Conservation (phyloP, 2,888 invertebrate genomes). For the Diaperis boleti region DNA sequence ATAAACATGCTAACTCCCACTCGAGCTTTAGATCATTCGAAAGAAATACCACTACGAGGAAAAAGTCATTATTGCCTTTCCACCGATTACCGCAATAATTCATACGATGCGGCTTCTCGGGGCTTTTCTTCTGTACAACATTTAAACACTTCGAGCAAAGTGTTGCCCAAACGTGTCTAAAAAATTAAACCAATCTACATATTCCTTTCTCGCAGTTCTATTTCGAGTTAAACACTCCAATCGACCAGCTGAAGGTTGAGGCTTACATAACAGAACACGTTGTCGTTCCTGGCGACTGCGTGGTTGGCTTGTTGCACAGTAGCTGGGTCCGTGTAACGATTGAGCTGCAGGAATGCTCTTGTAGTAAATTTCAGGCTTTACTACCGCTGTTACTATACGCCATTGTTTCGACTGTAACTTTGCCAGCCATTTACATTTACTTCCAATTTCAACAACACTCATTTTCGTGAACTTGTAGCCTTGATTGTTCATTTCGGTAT, state of each 20-base stretch:
- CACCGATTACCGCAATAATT: not conserved
- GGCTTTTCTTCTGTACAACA: slow-evolving; percentile 25
- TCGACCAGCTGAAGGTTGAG: slow-evolving; percentile 38
- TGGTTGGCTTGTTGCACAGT: slow-evolving; percentile 51
- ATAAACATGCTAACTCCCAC: slow-evolving; percentile 50
- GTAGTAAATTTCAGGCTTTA: slow-evolving; percentile 54
- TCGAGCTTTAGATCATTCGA: slow-evolving; percentile 12
- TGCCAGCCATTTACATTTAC: slow-evolving; percentile 28
- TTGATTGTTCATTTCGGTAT: slow-evolving; percentile 5
- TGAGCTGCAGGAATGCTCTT: slow-evolving; percentile 56
- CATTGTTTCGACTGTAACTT: slow-evolving; percentile 38
- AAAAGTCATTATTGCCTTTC: slow-evolving; percentile 3
- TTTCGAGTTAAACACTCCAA: slow-evolving; percentile 49
- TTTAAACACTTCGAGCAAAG: not conserved
- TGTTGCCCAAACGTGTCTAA: slow-evolving; percentile 43
- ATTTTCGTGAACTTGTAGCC: slow-evolving; percentile 14
- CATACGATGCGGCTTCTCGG: slow-evolving; percentile 24
- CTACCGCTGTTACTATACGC: slow-evolving; percentile 50
- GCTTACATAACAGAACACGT: slow-evolving; percentile 45
- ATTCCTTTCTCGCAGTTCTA: slow-evolving; percentile 51
- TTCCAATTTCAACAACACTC: slow-evolving; percentile 18
- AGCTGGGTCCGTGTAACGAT: slow-evolving; percentile 55
- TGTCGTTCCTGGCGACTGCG: slow-evolving; percentile 35
- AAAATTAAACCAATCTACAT: slow-evolving; percentile 53
- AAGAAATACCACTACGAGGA: slow-evolving; percentile 13